These are phyloP conservation scores for Tretioscincus oriximinensis DNA, from an alignment of 2,113 vertebrate species.

Conservation along the genomic window DNA sequence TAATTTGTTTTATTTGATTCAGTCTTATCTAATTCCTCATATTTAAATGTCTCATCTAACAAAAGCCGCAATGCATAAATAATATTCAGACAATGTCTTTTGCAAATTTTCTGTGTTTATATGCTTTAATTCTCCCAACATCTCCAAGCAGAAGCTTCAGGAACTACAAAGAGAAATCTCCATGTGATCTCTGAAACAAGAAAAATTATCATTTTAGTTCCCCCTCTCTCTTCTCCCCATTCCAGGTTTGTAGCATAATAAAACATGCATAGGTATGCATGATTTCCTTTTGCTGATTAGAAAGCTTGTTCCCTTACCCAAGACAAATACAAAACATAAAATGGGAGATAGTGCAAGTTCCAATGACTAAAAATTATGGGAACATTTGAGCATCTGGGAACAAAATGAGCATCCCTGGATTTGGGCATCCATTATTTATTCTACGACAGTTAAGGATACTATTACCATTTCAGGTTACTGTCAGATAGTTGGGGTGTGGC, in stretches of 20 bases:
- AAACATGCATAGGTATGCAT: slow-evolving; percentile 51
- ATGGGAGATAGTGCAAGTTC: not conserved
- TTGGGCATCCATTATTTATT: no score
- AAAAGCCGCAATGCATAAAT: slow-evolving; percentile 77
- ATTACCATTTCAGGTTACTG: not conserved
- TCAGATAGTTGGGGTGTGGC: no score
- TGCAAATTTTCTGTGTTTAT: slow-evolving; percentile 61
- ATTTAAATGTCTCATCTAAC: slow-evolving; percentile 72
- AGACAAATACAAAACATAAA: not conserved
- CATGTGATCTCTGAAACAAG: slow-evolving; percentile 55
- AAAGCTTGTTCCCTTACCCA: slow-evolving; percentile 41
- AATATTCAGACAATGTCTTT: slow-evolving; percentile 66
- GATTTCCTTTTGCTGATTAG: slow-evolving; percentile 38
- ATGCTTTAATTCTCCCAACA: slow-evolving; percentile 65
- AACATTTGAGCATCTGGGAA: no score
- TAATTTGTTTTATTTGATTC: slow-evolving; percentile 72
- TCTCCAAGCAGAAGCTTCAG: slow-evolving; percentile 51
- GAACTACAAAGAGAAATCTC: slow-evolving; percentile 67
- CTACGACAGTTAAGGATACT: not conserved
- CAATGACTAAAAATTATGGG: not conserved
- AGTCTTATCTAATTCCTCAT: slow-evolving; percentile 69
- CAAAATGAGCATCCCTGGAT: no score
- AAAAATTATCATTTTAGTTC: slow-evolving; percentile 67
- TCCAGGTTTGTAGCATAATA: slow-evolving; percentile 58
- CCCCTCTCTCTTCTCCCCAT: slow-evolving; percentile 49